Base-by-base conservation (phyloP, 2,888 invertebrate genomes). In the Keiferia lycopersicella region DNA sequence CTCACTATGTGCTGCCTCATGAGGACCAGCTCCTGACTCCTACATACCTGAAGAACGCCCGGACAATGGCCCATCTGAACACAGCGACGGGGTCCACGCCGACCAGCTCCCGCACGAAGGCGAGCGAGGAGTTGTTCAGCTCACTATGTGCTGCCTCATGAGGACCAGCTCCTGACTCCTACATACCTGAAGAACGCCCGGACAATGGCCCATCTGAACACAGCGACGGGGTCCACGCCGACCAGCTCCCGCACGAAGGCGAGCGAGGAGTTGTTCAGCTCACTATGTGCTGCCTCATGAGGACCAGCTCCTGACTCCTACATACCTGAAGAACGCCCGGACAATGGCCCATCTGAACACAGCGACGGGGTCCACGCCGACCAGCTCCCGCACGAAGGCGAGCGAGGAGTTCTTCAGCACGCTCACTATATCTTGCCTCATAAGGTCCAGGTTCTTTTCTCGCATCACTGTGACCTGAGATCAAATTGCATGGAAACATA, bases 341-440 rank as follows among this genome's bases (percentile, higher is more conserved):
- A 98, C 94, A 71, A 98, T 97, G 10, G 98, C 98, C 98, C 98
- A 98, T 64, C 98, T 93, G 81, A 97, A 98, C 30, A 97, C 97
- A 1, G 98, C 98, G 0, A 98, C 97, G 0, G 98, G 98, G 91
- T 98, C 98, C 4, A 96, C 96, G 4, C 98, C 98, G 56, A 98
- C 98, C 66, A 99, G 89, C 84, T 98, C 98, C 50, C 98, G 93
- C 4, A 98, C 98, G 85, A 98, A 98, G 0, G 98, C 96, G 84
- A 97, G 94, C 65, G 96, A 97, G 65, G 97, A 97, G 88, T 98
- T 98, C 89, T 98, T 98, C 71, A 99, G 83, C 58, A 98, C 97
- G 67, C 96, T 96, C 67, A 98, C 97, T 64, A 98, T 97, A 81
- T 98, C 98, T 69, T 97, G 97, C 64, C 98, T 93, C 96, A 98